Percentiles rank a stretch among this genome's conserved stretches.
phyloP scores from a whole-genome alignment of 2,888 invertebrate genomes.

The Clunio marinus region DNA sequence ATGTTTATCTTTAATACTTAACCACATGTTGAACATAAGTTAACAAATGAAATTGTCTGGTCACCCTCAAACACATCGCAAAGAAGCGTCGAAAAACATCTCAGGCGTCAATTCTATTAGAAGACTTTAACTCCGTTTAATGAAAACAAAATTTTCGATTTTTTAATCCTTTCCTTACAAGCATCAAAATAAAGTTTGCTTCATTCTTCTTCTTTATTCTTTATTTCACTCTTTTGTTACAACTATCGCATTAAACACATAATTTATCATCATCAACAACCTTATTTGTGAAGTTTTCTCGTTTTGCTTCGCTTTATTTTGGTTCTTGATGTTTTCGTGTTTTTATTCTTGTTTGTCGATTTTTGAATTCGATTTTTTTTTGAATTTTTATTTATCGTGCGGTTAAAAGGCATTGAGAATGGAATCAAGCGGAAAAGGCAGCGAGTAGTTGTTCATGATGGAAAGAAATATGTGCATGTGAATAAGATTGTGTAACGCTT shows the following conservation, averaged over 20 bases:
- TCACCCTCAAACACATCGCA: too few relatives aligned
- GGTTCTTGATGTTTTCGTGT: not conserved
- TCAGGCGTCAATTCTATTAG: too few relatives aligned
- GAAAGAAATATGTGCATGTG: not conserved
- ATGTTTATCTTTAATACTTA: too few relatives aligned
- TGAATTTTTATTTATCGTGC: too few relatives aligned
- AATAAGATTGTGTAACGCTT: not conserved
- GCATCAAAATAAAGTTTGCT: too few relatives aligned
- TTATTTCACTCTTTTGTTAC: not conserved
- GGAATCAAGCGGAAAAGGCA: not conserved
- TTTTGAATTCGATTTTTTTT: conserved; percentile 4
- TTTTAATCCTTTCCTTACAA: conserved; percentile 6
- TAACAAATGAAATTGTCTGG: too few relatives aligned
- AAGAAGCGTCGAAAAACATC: too few relatives aligned
- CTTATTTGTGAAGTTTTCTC: conserved; percentile 7
- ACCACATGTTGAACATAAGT: too few relatives aligned
- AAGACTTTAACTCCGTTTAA: too few relatives aligned
- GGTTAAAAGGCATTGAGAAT: conserved; percentile 3
- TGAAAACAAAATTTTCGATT: not conserved
- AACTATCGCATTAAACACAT: conserved; percentile 10
- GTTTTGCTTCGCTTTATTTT: conserved; percentile 7
- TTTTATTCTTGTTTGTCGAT: not conserved
- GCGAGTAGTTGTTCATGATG: conserved; percentile 2
- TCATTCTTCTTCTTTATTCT: not conserved
- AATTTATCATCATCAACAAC: conserved; percentile 10